A percentile compares a stretch with the other conserved stretches of the same genome.
Conservation (phyloP, 1,140 invertebrate genomes). For the Cherax destructor region DNA sequence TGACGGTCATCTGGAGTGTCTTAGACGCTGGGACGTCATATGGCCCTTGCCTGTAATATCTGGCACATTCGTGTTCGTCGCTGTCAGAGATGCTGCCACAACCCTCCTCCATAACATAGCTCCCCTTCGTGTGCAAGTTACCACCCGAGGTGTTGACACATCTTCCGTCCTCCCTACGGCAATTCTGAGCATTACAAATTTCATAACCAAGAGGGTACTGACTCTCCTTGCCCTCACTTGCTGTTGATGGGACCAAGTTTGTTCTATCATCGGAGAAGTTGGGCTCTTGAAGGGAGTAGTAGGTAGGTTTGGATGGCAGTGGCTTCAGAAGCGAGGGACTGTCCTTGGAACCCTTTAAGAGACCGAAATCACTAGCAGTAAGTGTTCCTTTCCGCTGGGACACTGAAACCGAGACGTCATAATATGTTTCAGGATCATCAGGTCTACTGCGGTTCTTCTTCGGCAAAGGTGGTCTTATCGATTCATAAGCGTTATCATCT, state of each 20-base stretch:
- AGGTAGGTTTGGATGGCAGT: slow-evolving; percentile 29
- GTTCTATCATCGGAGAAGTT: slow-evolving; percentile 17
- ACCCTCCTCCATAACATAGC: not conserved
- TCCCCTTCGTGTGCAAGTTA: not conserved
- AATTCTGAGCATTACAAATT: no score
- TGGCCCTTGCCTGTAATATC: not conserved
- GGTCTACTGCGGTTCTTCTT: slow-evolving; percentile 8
- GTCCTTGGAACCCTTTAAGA: slow-evolving; percentile 19
- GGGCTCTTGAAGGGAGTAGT: slow-evolving; percentile 19
- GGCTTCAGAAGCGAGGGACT: slow-evolving; percentile 20
- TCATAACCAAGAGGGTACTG: no score
- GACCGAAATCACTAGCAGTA: slow-evolving; percentile 51
- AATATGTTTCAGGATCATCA: not conserved
- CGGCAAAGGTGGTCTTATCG: slow-evolving; percentile 40
- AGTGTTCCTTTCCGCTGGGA: slow-evolving; percentile 27
- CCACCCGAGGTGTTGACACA: no score
- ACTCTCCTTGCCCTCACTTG: slow-evolving; percentile 5
- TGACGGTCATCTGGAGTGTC: not conserved
- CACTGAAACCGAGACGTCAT: not conserved
- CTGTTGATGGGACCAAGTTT: slow-evolving; percentile 9
- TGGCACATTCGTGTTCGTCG: not conserved
- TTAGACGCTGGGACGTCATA: not conserved
- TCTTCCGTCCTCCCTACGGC: no score
- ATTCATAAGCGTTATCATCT: slow-evolving; percentile 29
- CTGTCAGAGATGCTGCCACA: not conserved